A percentile compares a stretch with the other conserved stretches of the same genome.
phyloP scores from a whole-genome alignment of 37 sponge, comb jelly and placozoan species.

The Lycopodina hypogea region DNA sequence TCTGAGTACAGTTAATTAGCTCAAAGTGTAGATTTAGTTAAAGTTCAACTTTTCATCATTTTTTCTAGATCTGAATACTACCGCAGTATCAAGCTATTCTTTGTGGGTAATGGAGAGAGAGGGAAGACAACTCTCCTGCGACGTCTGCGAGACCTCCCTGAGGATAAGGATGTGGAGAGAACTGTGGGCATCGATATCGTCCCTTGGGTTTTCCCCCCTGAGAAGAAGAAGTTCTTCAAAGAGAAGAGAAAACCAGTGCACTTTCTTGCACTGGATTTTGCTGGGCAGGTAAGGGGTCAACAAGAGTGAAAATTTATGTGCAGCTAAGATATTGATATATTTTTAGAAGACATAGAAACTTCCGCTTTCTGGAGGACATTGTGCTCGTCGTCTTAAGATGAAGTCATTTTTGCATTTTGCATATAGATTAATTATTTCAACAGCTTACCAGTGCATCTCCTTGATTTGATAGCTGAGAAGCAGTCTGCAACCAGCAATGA shows the following conservation, averaged over 20 bases:
- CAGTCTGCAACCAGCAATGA: no score
- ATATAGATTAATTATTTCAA: no score
- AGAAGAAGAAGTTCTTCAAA: not conserved
- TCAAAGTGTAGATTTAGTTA: no score
- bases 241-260: conserved; percentile 31
- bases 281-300: conserved; percentile 65
- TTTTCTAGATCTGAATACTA: conserved; percentile 50
- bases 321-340: not conserved
- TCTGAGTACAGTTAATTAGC: no score
- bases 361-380: no score
- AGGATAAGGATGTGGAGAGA: conserved; percentile 20
- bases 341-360: no score
- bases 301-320: not conserved
- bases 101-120: conserved; percentile 75
- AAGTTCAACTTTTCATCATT: not conserved
- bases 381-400: no score
- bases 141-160: conserved; percentile 30
- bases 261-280: conserved; percentile 94
- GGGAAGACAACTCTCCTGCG: conserved; percentile 93
- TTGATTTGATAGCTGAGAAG: no score
- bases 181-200: conserved; percentile 84
- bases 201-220: conserved; percentile 52
- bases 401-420: no score
- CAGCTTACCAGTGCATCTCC: no score
- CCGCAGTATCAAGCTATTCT: conserved; percentile 88